Conservation (phyloP, 2,888 invertebrate genomes). For the Sclerodermus sp. region DNA sequence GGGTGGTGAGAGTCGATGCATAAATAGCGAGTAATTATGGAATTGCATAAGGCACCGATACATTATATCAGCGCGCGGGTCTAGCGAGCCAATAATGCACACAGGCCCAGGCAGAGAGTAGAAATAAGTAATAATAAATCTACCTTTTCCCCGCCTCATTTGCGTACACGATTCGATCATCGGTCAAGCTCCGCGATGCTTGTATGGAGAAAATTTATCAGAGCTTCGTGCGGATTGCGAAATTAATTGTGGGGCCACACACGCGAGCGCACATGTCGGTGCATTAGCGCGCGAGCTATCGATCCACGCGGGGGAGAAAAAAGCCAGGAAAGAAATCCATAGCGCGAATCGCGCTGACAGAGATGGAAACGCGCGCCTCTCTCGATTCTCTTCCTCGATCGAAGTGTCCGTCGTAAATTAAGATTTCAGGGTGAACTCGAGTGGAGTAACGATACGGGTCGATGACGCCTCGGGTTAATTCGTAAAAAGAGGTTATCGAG, state of each 20-base stretch:
- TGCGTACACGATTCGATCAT: not conserved
- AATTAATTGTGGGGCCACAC: not conserved
- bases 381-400: slow-evolving; percentile 11
- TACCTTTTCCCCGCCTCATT: not conserved
- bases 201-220: not conserved
- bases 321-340: not conserved
- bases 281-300: not conserved
- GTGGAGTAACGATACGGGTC: slow-evolving; percentile 19
- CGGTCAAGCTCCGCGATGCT: not conserved
- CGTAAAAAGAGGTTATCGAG: slow-evolving; percentile 18
- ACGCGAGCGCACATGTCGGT: not conserved
- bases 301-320: not conserved
- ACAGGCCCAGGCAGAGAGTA: no score
- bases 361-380: slow-evolving; percentile 9
- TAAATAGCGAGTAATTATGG: no score
- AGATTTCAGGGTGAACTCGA: slow-evolving; percentile 16
- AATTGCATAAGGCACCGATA: no score
- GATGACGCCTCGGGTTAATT: slow-evolving; percentile 24
- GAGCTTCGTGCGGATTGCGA: not conserved
- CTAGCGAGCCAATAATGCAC: no score
- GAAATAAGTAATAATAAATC: no score
- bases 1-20: no score
- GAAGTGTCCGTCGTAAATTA: slow-evolving; percentile 20
- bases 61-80: no score
- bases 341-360: slow-evolving; percentile 15